Base-by-base conservation (phyloP, 37 sponge, comb jelly and placozoan species). In the Beroe ovata region DNA sequence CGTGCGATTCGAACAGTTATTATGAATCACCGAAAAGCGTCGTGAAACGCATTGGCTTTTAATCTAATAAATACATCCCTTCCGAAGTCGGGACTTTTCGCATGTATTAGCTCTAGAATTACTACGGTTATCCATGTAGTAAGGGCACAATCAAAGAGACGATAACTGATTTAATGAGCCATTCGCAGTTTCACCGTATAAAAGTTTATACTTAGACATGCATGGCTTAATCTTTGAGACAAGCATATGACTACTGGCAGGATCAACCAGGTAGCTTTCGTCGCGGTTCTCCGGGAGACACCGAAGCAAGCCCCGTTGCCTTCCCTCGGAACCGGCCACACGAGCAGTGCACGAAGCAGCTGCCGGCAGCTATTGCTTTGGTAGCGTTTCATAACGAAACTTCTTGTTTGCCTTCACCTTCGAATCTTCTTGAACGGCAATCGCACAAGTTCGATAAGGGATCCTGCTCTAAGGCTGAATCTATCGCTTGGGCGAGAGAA, bases 171-270 rank as follows among this genome's bases (percentile, higher is more conserved):
- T 93, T 93, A 93, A 93, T 93, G 94, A 93, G 94, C 94, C 94
- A 93, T 93, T 93, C 94, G 92, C 92, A 93, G 94, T 93, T 93
- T 92, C 94, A 93, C 94, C 60, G 92, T 93, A 90, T 54, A 63
- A 89, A 54, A 54, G 89, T 90, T 93, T 88, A 93, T 93, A 93
- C 93, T 91, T 93, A 88, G 92, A 93, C 93, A 93, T 93, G 93
- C 93, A 93, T 93, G 93, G 93, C 93, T 93, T 93, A 93, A 92
- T 93, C 93, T 93, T 93, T 93, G 93, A 93, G 93, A 93, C 93
- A 93, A 93, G 93, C 92, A 93, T 93, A 93, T 93, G 93, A 93
- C 93, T 93, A 91, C 93, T 93, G 93, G 92, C 93, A 93, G 94
- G 94, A 93, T 93, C 94, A 93, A 93, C 94, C 94, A 93, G 94